Evolutionary conservation across 2,797 vertebrate species (phyloP).

Genomic region (Melanotaenia nigrans): DNA sequence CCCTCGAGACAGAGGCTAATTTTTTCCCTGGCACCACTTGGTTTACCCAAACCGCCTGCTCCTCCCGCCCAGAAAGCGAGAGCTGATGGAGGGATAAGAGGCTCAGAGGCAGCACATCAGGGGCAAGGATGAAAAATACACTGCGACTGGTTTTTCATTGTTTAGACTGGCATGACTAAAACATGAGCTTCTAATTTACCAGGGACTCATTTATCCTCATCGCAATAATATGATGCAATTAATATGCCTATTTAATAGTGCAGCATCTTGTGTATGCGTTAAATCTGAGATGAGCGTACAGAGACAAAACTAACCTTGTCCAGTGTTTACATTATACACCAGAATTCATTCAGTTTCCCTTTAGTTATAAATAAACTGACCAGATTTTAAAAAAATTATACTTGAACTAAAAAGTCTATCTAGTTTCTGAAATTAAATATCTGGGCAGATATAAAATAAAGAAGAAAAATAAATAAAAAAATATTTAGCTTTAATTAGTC

Average conservation of each 20-base stretch:
- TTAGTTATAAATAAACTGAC: background rate
- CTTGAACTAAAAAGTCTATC: too few species aligned
- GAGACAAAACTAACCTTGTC: background rate
- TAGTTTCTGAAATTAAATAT: too few species aligned
- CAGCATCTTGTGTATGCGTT: conserved; percentile 19
- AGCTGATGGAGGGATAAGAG: conserved; percentile 36
- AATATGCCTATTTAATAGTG: conserved; percentile 35
- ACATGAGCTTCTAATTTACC: conserved; percentile 32
- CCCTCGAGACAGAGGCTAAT: conserved; percentile 45
- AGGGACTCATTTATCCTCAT: conserved; percentile 31
- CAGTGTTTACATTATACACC: background rate
- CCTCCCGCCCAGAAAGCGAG: conserved; percentile 12
- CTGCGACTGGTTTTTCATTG: conserved; percentile 11
- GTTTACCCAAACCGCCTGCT: background rate
- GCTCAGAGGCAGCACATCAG: conserved; percentile 16
- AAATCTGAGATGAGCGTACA: background rate
- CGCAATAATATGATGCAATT: conserved; percentile 30
- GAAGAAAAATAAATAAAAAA: too few species aligned
- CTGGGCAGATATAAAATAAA: too few species aligned
- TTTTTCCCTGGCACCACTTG: conserved; percentile 35
- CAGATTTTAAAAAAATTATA: too few species aligned
- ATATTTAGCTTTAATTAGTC: too few species aligned
- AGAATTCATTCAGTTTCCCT: background rate
- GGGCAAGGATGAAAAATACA: conserved; percentile 2
- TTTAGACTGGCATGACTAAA: conserved; percentile 36